A percentile compares a stretch with the other conserved stretches of the same genome.
Evolutionary conservation across 2,113 vertebrate genomes (phyloP).

Genomic region (Promerops cafer): DNA sequence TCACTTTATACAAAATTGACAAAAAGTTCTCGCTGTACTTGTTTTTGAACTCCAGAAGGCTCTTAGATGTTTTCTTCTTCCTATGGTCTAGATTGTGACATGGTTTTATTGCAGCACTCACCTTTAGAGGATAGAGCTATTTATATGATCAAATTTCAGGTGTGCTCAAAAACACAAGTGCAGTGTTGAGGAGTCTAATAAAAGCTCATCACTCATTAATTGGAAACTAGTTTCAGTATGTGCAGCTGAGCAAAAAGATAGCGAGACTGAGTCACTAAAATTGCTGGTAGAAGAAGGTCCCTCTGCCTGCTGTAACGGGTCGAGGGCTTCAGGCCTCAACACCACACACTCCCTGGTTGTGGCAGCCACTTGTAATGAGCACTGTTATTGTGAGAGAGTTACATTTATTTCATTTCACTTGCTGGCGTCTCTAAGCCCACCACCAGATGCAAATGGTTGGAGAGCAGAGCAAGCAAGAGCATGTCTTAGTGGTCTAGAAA

Average conservation of each 20-base stretch:
- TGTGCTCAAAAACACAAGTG: neutral
- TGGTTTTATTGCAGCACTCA: neutral
- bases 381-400: neutral
- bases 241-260: neutral
- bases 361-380: neutral
- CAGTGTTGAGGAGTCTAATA: neutral
- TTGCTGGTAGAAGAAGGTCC: neutral
- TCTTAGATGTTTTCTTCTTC: neutral
- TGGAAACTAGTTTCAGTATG: neutral
- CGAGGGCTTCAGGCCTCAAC: neutral
- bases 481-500: neutral
- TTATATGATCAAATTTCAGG: neutral
- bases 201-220: slow-evolving; percentile 21
- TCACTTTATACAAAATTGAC: neutral
- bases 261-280: neutral
- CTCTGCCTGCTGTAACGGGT: neutral
- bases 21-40: neutral
- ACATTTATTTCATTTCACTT: neutral
- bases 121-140: neutral
- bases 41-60: neutral
- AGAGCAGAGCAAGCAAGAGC: neutral
- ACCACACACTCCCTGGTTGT: neutral
- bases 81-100: neutral
- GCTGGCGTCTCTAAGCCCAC: neutral
- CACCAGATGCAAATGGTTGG: neutral